These are phyloP conservation scores for Lumbricus terrestris DNA, from an alignment of 2,888 invertebrate species.

Conservation along the genomic window DNA sequence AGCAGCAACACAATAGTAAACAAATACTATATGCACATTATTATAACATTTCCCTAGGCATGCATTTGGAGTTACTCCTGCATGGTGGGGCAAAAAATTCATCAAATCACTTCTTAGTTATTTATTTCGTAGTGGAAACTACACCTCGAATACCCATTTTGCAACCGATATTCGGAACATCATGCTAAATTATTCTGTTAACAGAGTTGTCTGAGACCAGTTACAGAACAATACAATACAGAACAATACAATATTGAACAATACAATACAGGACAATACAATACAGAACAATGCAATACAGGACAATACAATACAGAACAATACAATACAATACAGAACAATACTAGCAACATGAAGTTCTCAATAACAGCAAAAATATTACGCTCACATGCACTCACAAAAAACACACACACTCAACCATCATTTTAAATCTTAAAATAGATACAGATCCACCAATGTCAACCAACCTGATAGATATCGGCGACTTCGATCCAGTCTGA, in stretches of 20 bases:
- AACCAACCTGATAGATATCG: conserved; percentile 58
- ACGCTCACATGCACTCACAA: background rate
- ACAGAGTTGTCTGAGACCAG: background rate
- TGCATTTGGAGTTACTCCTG: background rate
- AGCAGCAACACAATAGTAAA: too few species aligned
- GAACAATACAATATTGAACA: too few species aligned
- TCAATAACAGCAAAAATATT: background rate
- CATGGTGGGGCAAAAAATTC: too few species aligned
- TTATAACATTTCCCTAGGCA: background rate
- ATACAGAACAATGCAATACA: too few species aligned
- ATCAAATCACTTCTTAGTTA: too few species aligned
- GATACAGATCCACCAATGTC: background rate
- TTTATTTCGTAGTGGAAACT: too few species aligned
- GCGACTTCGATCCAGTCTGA: conserved; percentile 63
- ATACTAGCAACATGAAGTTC: too few species aligned
- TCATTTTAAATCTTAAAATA: background rate
- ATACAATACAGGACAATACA: too few species aligned
- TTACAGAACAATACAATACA: too few species aligned
- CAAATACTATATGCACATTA: background rate
- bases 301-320: too few species aligned
- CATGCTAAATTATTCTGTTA: background rate
- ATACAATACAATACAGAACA: too few species aligned
- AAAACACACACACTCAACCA: background rate
- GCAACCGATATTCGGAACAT: background rate
- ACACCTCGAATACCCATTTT: background rate